Evolutionary conservation across 2,113 vertebrate species (phyloP), one percentile per base, ranked within the genome.

Genomic region (Atrichornis clamosus): DNA sequence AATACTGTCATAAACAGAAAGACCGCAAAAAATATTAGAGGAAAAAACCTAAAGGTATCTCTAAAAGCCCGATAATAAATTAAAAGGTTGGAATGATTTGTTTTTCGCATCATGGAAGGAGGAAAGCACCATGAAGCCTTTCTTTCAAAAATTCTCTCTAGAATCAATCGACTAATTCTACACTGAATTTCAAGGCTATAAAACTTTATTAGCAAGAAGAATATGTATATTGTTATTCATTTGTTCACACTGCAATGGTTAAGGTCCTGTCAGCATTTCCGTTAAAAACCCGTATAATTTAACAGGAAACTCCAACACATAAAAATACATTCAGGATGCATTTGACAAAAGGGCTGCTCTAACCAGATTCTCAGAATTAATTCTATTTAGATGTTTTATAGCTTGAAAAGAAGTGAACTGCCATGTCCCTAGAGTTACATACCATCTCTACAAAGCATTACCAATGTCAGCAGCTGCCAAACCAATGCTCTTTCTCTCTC

Each of bases 161-260:
- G 87, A 89, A 90, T 89, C 41, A 0, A 93, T 97, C 53, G 88
- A 79, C 73, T 94, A 91, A 81, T 90, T 93, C 87, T 86, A 50
- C 46, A 30, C 41, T 79, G 62, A 95, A 91, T 96, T 94, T 94
- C 82, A 97, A 93, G 69, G 74, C 80, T 77, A 94, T 97, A 95
- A 96, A 94, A 95, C 88, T 96, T 96, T 90, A 97, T 87, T 93
- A 96, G 86, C 72, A 91, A 90, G 76, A 90, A 96, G 47, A 85
- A 32, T 74, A 83, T 84, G 41, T 95, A 83, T 80, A 82, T 77
- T 95, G 86, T 96, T 96, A 96, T 85, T 95, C 74, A 83, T 93
- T 92, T 91, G 67, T 95, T 88, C 90, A 94, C 92, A 96, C 65
- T 96, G 63, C 50, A 90, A 35, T 94, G 67, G 92, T 94, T 96